These are phyloP conservation scores for Thamnophis elegans DNA, from an alignment of 2,797 vertebrate species.

Conservation along the genomic window DNA sequence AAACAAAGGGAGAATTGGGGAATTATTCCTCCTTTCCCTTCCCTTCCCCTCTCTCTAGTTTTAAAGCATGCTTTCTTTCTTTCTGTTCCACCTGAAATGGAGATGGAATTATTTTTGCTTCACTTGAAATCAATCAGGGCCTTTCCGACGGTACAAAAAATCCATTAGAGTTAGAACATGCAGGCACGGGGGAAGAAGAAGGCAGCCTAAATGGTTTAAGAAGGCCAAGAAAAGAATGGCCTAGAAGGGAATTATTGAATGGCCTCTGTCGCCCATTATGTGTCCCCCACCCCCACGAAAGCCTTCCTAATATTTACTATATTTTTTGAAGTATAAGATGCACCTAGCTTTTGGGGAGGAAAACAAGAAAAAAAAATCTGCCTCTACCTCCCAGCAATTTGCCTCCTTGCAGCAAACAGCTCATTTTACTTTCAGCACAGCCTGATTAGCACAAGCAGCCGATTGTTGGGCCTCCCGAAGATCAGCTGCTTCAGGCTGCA, in stretches of 20 bases:
- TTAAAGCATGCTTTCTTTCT: accelerated
- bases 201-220: neutral
- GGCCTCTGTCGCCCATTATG: accelerated
- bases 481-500: too few relatives aligned
- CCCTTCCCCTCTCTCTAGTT: too few relatives aligned
- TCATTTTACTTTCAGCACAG: too few relatives aligned
- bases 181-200: neutral
- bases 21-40: neutral
- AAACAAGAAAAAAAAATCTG: too few relatives aligned
- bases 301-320: neutral
- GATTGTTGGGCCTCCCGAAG: too few relatives aligned
- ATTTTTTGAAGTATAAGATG: too few relatives aligned
- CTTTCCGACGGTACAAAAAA: neutral
- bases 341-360: too few relatives aligned
- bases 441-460: too few relatives aligned
- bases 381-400: too few relatives aligned
- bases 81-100: neutral
- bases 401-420: too few relatives aligned
- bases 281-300: neutral
- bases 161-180: accelerated
- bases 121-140: neutral
- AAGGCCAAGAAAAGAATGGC: neutral
- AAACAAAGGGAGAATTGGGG: accelerated
- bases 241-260: constrained; percentile 9
- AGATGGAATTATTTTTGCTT: neutral